Conservation (phyloP, 2,797 vertebrate species). For the Apogon hyalosoma region DNA sequence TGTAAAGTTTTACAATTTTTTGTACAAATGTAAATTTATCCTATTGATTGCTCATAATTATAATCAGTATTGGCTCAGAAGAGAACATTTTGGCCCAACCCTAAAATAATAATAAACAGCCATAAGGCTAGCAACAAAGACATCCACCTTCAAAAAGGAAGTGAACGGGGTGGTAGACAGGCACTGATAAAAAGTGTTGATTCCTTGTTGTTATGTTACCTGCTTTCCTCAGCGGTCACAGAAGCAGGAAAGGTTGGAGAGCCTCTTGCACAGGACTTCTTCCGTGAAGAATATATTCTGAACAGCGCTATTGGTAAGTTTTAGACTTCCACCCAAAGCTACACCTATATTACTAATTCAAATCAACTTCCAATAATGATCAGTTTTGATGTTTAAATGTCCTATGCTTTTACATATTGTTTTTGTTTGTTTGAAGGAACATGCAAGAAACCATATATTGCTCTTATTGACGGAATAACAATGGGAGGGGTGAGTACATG, state of each 20-base stretch:
- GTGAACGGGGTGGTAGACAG: too few species aligned
- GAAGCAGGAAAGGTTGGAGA: constrained; percentile 85
- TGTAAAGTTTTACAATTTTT: too few species aligned
- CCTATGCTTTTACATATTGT: neutral
- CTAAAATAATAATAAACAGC: too few species aligned
- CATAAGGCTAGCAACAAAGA: too few species aligned
- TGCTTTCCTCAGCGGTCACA: constrained; percentile 79
- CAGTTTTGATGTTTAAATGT: neutral
- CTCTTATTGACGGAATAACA: constrained; percentile 94
- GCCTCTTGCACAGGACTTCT: constrained; percentile 84
- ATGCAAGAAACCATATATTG: constrained; percentile 91
- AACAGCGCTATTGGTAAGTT: constrained; percentile 89
- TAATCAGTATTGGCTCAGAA: too few species aligned
- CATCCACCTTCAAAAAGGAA: too few species aligned
- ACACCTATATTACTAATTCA: neutral
- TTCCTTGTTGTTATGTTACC: neutral
- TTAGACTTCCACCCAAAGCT: neutral
- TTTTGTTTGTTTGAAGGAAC: constrained; percentile 80
- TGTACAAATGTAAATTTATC: too few species aligned
- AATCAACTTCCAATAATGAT: neutral
- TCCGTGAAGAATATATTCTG: constrained; percentile 91
- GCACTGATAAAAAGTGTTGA: neutral
- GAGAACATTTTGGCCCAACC: too few species aligned
- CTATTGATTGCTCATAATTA: too few species aligned
- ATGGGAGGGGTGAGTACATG: constrained; percentile 95